Percentiles rank a stretch among this genome's conserved stretches.
phyloP scores from a whole-genome alignment of 2,113 vertebrate genomes.

The Dunckerocampus dactyliophorus region DNA sequence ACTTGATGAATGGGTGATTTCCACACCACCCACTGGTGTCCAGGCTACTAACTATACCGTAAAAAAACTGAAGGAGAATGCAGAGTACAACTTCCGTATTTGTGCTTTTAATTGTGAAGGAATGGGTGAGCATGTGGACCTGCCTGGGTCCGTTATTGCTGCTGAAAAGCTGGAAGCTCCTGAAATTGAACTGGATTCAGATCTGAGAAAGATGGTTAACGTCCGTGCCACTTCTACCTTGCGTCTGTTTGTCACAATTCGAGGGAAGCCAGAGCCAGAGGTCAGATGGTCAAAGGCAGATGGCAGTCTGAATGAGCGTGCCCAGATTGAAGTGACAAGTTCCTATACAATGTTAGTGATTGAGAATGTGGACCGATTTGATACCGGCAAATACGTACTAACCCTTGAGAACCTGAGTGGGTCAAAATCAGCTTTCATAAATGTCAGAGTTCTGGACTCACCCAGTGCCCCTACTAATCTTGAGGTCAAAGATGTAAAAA shows the following conservation, averaged over 20 bases:
- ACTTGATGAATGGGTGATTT: constrained; percentile 87
- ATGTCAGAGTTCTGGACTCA: constrained; percentile 94
- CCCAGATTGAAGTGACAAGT: constrained; percentile 91
- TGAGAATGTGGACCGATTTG: constrained; percentile 95
- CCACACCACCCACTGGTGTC: constrained; percentile 83
- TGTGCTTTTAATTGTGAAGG: constrained; percentile 93
- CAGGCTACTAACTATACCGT: constrained; percentile 85
- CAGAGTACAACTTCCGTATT: constrained; percentile 92
- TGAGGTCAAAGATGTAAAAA: constrained; percentile 88
- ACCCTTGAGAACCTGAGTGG: constrained; percentile 93
- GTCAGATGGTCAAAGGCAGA: constrained; percentile 96
- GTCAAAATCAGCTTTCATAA: constrained; percentile 93
- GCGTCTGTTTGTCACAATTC: constrained; percentile 93
- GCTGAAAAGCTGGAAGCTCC: constrained; percentile 89
- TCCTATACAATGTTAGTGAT: constrained; percentile 96
- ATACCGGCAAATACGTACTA: constrained; percentile 91
- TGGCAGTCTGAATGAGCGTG: constrained; percentile 82
- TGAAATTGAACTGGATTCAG: constrained; percentile 95
- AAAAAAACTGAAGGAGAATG: constrained; percentile 91
- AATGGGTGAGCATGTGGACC: constrained; percentile 85
- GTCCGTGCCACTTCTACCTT: constrained; percentile 85
- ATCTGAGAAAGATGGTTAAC: constrained; percentile 91
- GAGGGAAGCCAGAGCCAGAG: constrained; percentile 94
- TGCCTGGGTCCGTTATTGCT: constrained; percentile 83
- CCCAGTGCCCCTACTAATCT: constrained; percentile 90